phyloP scores from a whole-genome alignment of 1,140 invertebrate genomes.

The Papilio polyxenes region DNA sequence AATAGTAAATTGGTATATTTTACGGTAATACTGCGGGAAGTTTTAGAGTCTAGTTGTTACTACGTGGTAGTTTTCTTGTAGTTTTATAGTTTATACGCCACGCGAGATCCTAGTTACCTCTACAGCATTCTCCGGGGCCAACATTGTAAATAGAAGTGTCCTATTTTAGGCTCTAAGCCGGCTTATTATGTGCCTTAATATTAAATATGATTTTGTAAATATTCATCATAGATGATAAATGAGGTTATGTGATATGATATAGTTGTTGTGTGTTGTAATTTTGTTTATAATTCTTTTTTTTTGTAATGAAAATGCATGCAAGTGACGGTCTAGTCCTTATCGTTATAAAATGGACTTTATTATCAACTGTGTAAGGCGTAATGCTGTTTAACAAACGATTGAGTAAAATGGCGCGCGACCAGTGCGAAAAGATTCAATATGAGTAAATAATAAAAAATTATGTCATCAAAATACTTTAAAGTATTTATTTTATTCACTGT shows the following conservation, averaged over 20 bases:
- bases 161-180: conserved; percentile 65
- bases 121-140: conserved; percentile 67
- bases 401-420: background rate
- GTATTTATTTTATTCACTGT: too few species aligned
- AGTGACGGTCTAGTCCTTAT: conserved; percentile 59
- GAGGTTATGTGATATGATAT: conserved; percentile 63
- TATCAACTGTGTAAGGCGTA: conserved; percentile 33
- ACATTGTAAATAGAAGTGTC: conserved; percentile 62
- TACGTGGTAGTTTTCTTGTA: conserved; percentile 38
- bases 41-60: conserved; percentile 55
- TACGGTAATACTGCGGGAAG: conserved; percentile 68
- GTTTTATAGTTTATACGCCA: background rate
- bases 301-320: conserved; percentile 47
- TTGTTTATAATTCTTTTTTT: conserved; percentile 44
- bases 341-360: conserved; percentile 48
- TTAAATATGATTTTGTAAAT: conserved; percentile 58
- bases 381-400: conserved; percentile 11
- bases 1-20: conserved; percentile 48
- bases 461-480: too few species aligned
- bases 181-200: conserved; percentile 52
- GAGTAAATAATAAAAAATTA: too few species aligned
- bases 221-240: conserved; percentile 71
- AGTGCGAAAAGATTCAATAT: too few species aligned
- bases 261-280: conserved; percentile 62
- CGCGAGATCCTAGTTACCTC: conserved; percentile 41